These are phyloP conservation scores for Dendrocopos noguchii DNA, from an alignment of 2,113 vertebrate genomes.

Conservation along the genomic window DNA sequence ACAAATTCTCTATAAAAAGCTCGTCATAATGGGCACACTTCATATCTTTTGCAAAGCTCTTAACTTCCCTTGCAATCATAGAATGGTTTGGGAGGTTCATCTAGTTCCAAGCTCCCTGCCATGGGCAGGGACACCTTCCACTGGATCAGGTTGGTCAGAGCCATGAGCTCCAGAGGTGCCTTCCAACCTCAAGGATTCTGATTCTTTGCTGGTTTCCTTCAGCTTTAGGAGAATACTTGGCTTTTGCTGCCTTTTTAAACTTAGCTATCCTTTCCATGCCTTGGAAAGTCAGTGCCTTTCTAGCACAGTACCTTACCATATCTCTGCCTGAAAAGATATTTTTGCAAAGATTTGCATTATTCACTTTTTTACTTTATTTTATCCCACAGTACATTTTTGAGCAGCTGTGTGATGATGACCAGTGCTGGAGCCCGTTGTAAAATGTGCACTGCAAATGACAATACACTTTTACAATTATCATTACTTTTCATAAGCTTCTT, in stretches of 20 bases:
- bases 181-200: neutral
- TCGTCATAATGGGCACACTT: neutral
- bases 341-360: neutral
- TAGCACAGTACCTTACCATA: neutral
- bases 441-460: neutral
- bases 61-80: neutral
- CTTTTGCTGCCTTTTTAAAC: neutral
- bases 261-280: neutral
- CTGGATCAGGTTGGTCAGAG: neutral
- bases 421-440: neutral
- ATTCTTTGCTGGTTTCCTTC: neutral
- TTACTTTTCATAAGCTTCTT: neutral
- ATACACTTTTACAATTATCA: neutral
- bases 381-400: neutral
- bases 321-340: neutral
- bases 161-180: neutral
- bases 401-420: neutral
- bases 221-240: neutral
- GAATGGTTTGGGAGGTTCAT: neutral
- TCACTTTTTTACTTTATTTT: neutral
- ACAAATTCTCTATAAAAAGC: slow-evolving; percentile 25
- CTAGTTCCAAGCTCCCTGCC: neutral
- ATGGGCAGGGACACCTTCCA: neutral
- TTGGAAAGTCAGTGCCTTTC: neutral
- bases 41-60: neutral